phyloP scores from a whole-genome alignment of 2,113 vertebrate species.

The Rhinolophus ferrumequinum region DNA sequence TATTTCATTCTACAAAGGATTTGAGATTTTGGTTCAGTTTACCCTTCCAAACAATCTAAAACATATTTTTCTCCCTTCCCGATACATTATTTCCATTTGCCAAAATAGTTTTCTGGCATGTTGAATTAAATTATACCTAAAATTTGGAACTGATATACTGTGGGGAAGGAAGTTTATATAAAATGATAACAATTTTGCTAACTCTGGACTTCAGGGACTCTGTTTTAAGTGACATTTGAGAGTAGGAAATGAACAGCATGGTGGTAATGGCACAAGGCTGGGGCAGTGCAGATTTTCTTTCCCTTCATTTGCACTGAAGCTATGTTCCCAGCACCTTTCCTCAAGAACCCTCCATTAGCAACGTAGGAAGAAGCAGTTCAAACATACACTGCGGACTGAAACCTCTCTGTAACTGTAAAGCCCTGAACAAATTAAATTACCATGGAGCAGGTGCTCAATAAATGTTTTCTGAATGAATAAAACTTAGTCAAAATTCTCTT shows the following conservation, averaged over 20 bases:
- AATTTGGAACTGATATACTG: conserved; percentile 54
- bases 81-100: conserved; percentile 38
- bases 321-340: background rate
- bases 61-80: background rate
- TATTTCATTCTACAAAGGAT: background rate
- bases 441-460: background rate
- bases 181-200: conserved; percentile 59
- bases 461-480: background rate
- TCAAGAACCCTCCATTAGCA: background rate
- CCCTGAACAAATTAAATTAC: background rate
- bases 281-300: background rate
- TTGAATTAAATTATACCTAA: conserved; percentile 58
- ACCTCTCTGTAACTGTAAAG: background rate
- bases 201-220: background rate
- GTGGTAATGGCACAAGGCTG: background rate
- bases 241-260: background rate
- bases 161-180: conserved; percentile 39
- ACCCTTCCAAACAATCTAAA: conserved; percentile 23
- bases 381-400: background rate
- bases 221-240: conserved; percentile 20
- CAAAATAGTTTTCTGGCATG: conserved; percentile 50
- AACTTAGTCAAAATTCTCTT: background rate
- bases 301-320: background rate
- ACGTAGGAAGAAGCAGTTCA: background rate
- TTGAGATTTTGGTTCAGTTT: conserved; percentile 1